Evolutionary conservation across 2,113 vertebrate genomes (phyloP), one percentile per base, ranked within the genome.

Genomic region (Sigmodon hispidus): DNA sequence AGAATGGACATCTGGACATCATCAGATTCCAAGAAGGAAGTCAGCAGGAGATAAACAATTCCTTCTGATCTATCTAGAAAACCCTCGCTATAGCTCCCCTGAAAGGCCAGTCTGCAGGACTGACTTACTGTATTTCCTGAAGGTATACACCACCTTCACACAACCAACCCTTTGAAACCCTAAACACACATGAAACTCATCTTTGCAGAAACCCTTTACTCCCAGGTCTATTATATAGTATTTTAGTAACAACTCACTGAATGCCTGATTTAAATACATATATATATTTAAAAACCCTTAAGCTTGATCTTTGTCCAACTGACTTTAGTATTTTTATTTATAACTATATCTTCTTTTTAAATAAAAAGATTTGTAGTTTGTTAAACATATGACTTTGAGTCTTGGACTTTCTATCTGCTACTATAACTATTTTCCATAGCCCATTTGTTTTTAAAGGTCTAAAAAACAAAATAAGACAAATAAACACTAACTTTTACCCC

Each of bases 41-140:
- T 55, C 75, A 87, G 40, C 36, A 84, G 89, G 45, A 7, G 16
- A 79, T 63, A 69, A 80, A 94, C n/a, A 92, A 2, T 19, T 48
- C 65, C 34, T 89, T 87, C 67, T 91, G 59, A 65, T 13, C n/a
- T 90, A 16, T 85, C 59, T 75, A 84, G 48, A 89, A 36, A 84
- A 34, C 96, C 59, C n/a, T 90, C 69, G 52, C 43, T 69, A 87
- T 17, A 72, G 24, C 57, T 70, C 57, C 83, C 52, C 55, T 65
- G 48, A 13, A 92, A 72, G 9, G 79, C 50, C 16, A 43, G 77
- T 87, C 83, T 89, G 88, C 17, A 89, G 81, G 40, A 72, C 21
- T 85, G 40, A 72, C 21, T 85, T 85, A n/a, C 43, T 83, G 61
- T 31, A n/a, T 75, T 95, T 90, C 69, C 93, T 90, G 70, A 86